Conservation (phyloP, 2,113 vertebrate genomes). For the Aptenodytes patagonicus region DNA sequence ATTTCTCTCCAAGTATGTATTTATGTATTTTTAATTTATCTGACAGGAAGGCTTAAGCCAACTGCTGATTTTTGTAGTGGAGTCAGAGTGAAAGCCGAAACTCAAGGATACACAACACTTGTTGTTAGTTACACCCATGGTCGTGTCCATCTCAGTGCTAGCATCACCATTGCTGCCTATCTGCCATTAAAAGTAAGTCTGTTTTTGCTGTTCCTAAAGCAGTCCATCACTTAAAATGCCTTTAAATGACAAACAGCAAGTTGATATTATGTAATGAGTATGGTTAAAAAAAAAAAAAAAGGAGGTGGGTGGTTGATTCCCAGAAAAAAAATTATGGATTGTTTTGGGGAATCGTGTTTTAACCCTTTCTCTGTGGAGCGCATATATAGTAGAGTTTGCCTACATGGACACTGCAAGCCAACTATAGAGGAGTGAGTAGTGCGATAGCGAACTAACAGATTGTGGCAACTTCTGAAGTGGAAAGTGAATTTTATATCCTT, state of each 20-base stretch:
- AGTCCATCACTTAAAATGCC: background rate
- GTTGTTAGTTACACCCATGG: conserved; percentile 85
- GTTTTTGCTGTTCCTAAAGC: background rate
- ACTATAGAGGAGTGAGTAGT: background rate
- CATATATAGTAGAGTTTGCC: background rate
- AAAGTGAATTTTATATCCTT: background rate
- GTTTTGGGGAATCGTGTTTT: background rate
- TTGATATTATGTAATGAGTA: background rate
- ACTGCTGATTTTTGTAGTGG: conserved; percentile 83
- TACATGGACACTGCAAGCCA: background rate
- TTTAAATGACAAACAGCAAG: background rate
- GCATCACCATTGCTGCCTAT: conserved; percentile 87
- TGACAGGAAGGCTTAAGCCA: conserved; percentile 80
- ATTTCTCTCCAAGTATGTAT: background rate
- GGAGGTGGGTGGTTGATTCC: background rate
- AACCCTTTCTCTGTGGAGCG: background rate
- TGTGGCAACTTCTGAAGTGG: background rate
- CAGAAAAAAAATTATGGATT: background rate
- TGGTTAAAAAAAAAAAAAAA: background rate
- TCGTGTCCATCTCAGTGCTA: conserved; percentile 82
- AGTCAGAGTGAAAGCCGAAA: conserved; percentile 79
- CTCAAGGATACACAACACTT: conserved; percentile 80
- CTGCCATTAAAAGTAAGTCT: conserved; percentile 83
- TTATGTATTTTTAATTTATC: background rate
- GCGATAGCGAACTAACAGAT: background rate